Conservation (phyloP, 2,888 invertebrate species). For the Ophonus ardosiacus region DNA sequence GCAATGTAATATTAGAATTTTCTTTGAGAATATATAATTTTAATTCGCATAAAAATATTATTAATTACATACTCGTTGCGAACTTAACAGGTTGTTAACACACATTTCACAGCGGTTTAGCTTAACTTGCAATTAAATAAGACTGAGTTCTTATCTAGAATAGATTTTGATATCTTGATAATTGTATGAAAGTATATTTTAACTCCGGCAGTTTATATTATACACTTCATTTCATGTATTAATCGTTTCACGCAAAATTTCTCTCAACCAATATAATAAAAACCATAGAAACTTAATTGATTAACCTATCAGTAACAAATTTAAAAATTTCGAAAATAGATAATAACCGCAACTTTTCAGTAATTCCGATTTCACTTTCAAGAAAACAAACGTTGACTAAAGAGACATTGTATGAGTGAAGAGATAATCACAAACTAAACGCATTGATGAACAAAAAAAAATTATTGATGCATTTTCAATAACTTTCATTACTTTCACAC, state of each 20-base stretch:
- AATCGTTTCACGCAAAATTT: not conserved
- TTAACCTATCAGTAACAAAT: not conserved
- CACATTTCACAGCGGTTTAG: no score
- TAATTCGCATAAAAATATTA: no score
- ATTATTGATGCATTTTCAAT: conserved; percentile 49
- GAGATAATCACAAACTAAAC: conserved; percentile 20
- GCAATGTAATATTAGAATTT: no score
- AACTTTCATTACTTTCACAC: conserved; percentile 62
- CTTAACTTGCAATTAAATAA: no score
- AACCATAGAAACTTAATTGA: not conserved
- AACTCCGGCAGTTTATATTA: not conserved
- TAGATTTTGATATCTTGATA: not conserved
- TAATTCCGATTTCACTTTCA: conserved; percentile 38
- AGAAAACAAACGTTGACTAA: conserved; percentile 28
- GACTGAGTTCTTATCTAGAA: no score
- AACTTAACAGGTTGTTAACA: no score
- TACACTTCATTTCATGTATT: not conserved
- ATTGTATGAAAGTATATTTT: not conserved
- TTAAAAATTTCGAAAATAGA: not conserved
- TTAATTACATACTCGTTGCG: no score
- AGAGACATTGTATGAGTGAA: conserved; percentile 2
- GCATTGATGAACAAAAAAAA: conserved; percentile 47
- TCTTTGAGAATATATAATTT: no score
- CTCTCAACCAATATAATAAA: not conserved
- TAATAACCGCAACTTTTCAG: conserved; percentile 27